Conservation (phyloP, 2,888 invertebrate genomes). For the Ischnus inquisitorius region DNA sequence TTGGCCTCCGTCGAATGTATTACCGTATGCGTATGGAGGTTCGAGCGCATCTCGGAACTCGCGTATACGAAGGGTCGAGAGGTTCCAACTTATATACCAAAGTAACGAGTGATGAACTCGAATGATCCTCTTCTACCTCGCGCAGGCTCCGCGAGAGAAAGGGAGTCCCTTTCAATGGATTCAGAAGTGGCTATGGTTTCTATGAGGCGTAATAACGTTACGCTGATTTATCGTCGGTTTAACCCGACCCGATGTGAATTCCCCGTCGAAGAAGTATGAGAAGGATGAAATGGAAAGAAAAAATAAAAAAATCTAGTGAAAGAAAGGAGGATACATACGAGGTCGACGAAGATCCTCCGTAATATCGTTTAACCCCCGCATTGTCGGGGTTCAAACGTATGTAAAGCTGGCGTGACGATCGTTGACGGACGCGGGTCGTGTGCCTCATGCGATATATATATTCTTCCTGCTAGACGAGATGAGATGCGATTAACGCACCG, state of each 20-base stretch:
- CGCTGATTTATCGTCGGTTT: conserved; percentile 82
- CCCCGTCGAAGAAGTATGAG: conserved; percentile 45
- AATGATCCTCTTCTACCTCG: background rate
- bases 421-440: conserved; percentile 74
- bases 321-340: conserved; percentile 58
- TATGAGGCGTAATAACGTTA: conserved; percentile 80
- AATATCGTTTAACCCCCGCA: conserved; percentile 82
- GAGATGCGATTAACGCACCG: conserved; percentile 36
- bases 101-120: conserved; percentile 30
- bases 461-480: conserved; percentile 30
- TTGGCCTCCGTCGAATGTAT: conserved; percentile 2
- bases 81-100: conserved; percentile 18
- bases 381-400: conserved; percentile 81
- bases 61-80: conserved; percentile 13
- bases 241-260: conserved; percentile 74
- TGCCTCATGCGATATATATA: conserved; percentile 37
- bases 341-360: conserved; percentile 73
- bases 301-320: conserved; percentile 42
- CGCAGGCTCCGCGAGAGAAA: conserved; percentile 8
- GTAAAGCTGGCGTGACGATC: conserved; percentile 81
- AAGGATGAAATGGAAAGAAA: conserved; percentile 45
- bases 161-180: conserved; percentile 75
- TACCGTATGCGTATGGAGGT: conserved; percentile 18
- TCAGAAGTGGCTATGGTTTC: conserved; percentile 80
- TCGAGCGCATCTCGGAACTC: background rate